Base-by-base conservation (phyloP, 2,113 vertebrate species). In the Arizona elegans region DNA sequence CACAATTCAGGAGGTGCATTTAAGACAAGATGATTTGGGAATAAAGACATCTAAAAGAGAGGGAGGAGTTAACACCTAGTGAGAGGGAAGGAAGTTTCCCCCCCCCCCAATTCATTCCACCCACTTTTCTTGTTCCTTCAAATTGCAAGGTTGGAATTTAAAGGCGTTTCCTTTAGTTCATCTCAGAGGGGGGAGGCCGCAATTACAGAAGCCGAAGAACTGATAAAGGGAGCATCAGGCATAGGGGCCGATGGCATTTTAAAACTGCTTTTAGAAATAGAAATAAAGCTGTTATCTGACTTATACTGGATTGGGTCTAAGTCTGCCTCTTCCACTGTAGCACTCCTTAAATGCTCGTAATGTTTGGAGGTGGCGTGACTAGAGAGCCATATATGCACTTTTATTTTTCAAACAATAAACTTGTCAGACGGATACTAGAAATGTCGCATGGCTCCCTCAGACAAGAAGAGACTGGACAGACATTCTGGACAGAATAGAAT, bases 101-200 rank as follows among this genome's bases (percentile, higher is more conserved):
- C 96, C 93, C 93, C 88, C 96, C 93, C 93, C 88, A 87, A 92
- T 94, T 86, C 86, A 93, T 91, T 95, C 92, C 65, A 88, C 88
- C 93, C 81, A 94, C 89, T 52, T 85, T 15, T 24, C 62, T 95
- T 88, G 38, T 91, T 92, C 85, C 93, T 91, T 95, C 86, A 97
- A 97, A 98, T 96, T 96, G 93, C 8, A 93, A 94, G 91, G 96
- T 96, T 96, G 59, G 23, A 92, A 88, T 47, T 94, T 96, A 96
- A 93, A 97, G 93, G 96, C 97, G 96, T 96, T 95, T 93, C 89
- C 89, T 65, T 95, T 93, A 89, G 95, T 11, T 52, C n/a, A 81
- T 95, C 91, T 93, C 23, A 93, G 86, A 90, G 52, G 70, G 62
- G 94, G 87, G 43, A 81, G 24, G 70, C 86, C n/a, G 59, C 58